These are phyloP conservation scores for Heliconius hortense DNA, from an alignment of 2,888 invertebrate species.

Conservation along the genomic window DNA sequence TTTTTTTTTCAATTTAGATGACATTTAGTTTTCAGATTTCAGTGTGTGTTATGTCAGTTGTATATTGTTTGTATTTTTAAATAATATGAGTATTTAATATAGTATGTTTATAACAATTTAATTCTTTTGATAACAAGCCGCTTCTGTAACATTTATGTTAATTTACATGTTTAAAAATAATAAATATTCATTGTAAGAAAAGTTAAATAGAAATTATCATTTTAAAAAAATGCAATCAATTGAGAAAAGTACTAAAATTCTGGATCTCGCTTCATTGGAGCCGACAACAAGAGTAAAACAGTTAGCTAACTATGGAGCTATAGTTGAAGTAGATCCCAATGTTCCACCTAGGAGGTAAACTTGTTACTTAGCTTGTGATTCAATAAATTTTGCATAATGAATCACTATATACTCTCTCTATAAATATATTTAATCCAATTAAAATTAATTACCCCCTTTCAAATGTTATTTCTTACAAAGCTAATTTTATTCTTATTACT, in stretches of 20 bases:
- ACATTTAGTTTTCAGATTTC: background rate
- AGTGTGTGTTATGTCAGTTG: conserved; percentile 6
- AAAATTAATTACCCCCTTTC: background rate
- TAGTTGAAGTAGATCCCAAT: conserved; percentile 87
- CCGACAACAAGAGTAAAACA: conserved; percentile 86
- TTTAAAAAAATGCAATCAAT: conserved; percentile 58
- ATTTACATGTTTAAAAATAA: background rate
- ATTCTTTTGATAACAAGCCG: background rate
- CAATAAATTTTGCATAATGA: conserved; percentile 9
- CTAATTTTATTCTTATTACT: background rate
- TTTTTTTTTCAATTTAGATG: conserved; percentile 30
- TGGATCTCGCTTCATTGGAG: conserved; percentile 76
- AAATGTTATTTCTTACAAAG: background rate
- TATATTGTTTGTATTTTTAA: conserved; percentile 18
- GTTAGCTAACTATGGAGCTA: conserved; percentile 85
- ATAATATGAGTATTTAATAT: background rate
- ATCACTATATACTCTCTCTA: conserved; percentile 15
- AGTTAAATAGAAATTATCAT: conserved; percentile 10
- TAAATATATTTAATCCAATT: conserved; percentile 22
- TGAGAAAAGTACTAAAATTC: conserved; percentile 58
- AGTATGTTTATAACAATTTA: background rate
- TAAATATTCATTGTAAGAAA: background rate
- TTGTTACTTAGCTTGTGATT: conserved; percentile 6
- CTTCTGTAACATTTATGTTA: background rate
- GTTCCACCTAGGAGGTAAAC: conserved; percentile 88